Base-by-base conservation (phyloP, 2,797 vertebrate genomes). In the Sebastes cheni region DNA sequence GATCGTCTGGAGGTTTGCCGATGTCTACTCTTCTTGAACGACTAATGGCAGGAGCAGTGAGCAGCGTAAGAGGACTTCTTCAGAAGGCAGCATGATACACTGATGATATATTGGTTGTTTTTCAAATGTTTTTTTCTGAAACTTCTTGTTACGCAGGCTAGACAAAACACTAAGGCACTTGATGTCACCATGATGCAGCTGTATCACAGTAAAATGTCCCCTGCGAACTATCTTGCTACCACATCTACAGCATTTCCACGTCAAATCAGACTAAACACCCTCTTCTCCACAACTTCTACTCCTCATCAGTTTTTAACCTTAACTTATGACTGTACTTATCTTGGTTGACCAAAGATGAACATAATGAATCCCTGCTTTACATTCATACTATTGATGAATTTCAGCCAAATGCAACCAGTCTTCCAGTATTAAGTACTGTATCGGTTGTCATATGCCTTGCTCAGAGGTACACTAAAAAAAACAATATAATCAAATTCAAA, bases 1-100 rank as follows among this genome's bases (percentile, higher is more conserved):
- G 67, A 66, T 77, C 32, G 20, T 34, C 23, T 27, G 55, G 36
- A 72, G 65, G 75, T 83, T 64, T 64, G 75, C n/a, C 54, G 61
- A 66, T n/a, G 66, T 71, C 54, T 56, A 25, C 12, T 72, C 36
- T 36, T 66, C 58, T 62, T 66, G 59, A 50, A 27, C 1, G 2
- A 39, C 65, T 71, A 72, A 75, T 78, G 18, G 77, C 66, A 77
- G 23, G 13, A 81, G 61, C 14, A 27, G 23, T 2, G 59, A 60
- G 30, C 20, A 16, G n/a, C 6, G 8, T 25, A 16, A 23, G 22
- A 34, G 3, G 11, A 14, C 3, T 1, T 30, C 25, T 25, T 52
- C 18, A 52, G 10, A 20, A 4, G 22, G 46, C 16, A 42, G 22
- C 20, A 8, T 1, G 16, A 55, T 55, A 69, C 8, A 12, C 6